phyloP scores from a whole-genome alignment of 2,113 vertebrate genomes.

The Nothoprocta perdicaria region DNA sequence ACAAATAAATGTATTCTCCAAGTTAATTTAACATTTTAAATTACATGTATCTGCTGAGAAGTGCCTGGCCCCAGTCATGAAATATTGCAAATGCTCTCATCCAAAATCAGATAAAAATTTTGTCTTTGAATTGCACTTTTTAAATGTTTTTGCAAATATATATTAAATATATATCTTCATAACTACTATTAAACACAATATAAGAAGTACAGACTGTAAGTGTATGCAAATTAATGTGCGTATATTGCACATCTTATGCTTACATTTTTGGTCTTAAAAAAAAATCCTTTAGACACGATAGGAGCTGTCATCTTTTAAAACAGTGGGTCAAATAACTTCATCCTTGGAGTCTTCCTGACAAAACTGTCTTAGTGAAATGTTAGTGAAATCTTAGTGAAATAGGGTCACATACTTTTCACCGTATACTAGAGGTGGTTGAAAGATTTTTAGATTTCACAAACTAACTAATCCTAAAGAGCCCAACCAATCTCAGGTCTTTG shows the following conservation, averaged over 20 bases:
- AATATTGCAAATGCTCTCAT: background rate
- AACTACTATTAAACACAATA: background rate
- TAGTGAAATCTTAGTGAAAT: too few relatives aligned
- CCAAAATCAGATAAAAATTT: background rate
- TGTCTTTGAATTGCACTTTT: background rate
- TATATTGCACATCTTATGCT: background rate
- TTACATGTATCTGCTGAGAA: background rate
- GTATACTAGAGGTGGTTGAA: background rate
- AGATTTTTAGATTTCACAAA: constrained; percentile 21
- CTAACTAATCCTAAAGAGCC: constrained; percentile 5
- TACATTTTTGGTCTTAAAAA: background rate
- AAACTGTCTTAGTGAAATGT: background rate
- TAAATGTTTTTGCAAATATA: background rate
- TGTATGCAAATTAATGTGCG: background rate
- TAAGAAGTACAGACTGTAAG: background rate
- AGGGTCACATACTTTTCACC: background rate
- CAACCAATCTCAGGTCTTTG: constrained; percentile 6
- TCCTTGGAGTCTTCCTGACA: background rate
- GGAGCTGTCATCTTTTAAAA: background rate
- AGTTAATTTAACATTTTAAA: background rate
- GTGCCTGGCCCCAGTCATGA: background rate
- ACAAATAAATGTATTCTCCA: background rate
- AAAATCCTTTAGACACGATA: background rate
- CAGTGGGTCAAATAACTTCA: background rate
- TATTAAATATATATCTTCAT: background rate